Evolutionary conservation across 2,888 invertebrate genomes (phyloP), one percentile per base, ranked within the genome.

Genomic region (Koerneria pararmatus): DNA sequence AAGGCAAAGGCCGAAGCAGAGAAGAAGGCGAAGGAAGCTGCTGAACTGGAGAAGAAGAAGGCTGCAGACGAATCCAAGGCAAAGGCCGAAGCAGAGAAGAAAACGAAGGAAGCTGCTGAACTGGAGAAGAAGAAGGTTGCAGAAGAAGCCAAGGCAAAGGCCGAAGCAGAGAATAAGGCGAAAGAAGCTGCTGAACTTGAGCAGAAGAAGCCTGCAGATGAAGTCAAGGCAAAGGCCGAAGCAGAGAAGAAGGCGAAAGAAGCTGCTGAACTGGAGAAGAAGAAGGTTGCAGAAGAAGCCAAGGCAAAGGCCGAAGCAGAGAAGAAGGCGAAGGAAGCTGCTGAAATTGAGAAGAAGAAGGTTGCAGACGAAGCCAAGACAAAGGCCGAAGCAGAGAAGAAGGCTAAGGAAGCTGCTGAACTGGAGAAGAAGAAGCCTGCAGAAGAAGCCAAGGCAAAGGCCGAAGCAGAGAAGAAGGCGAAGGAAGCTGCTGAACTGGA

Each of bases 291-390:
- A 54, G 46, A n/a, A 24, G 56, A n/a, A 48, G 48, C n/a, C n/a
- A n/a, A 11, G 54, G 68, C 8, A 11, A 11, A 59, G 35, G 59
- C 15, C 31, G 46, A n/a, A 24, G 56, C 32, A 48, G 48, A 37
- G 2, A 67, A 22, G 68, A 67, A 3, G 68, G 31, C n/a, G 15
- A 35, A 63, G 24, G 31, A 27, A 19, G 57, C 15, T 2, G 61
- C 63, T 19, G 60, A 46, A 34, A 5, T n/a, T 6, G n/a, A 60
- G 54, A 57, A 11, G 3, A 29, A 63, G n/a, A 37, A 62, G 4
- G 68, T 53, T n/a, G 46, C 54, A 31, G 5, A 22, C 32, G 31
- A 34, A 29, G 8, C 32, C 15, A 24, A 53, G 61, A 49, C 61
- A 22, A 49, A 61, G 48, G 48, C 29, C 29, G 48, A 22, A 11